Base-by-base conservation (phyloP, 1,140 invertebrate species). In the Hylaeus volcanicus region DNA sequence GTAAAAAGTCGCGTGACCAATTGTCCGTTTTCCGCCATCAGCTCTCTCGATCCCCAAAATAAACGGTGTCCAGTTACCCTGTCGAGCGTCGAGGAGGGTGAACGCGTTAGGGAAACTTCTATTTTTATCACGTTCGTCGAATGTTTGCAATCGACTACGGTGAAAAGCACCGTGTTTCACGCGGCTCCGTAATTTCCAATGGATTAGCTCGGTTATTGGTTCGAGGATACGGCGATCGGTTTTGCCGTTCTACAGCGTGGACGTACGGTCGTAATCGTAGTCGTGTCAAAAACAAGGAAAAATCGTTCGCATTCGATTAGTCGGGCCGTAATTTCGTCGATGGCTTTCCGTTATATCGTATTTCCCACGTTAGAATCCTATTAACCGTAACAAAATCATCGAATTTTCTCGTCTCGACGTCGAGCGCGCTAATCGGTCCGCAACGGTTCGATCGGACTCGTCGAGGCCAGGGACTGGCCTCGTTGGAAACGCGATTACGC, bases 1-100 rank as follows among this genome's bases (percentile, higher is more conserved):
- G 78, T 86, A 88, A 86, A 88, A 88, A 84, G 55, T 88, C 81
- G 84, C 82, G 82, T 86, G 87, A 88, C 87, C 84, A 79, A 73
- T 71, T 81, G 84, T 74, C 69, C 48, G 63, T 56, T 63, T 45
- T 26, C 14, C 56, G 37, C 41, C 12, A n/a, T 14, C 55, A 56
- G 55, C 26, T 26, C 68, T 43, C 58, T 41, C 55, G 70, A 56
- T 79, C 82, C 72, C 84, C 86, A 71, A 86, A 74, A 71, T 60
- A 8, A n/a, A 1, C 41, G 26, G 26, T 2, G 43, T 71, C 61
- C 58, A 71, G 58, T 65, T 82, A n/a, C 56, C 51, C 45, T 55
- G 60, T 61, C n/a, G 63, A 63, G 63, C 55, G 39, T 41, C 53
- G 53, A 3, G 3, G 14, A 55, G 51, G 63, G 72, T 79, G 60